Percentiles rank a stretch among this genome's conserved stretches.
phyloP scores from a whole-genome alignment of 2,113 vertebrate genomes.

The Austrofundulus limnaeus region DNA sequence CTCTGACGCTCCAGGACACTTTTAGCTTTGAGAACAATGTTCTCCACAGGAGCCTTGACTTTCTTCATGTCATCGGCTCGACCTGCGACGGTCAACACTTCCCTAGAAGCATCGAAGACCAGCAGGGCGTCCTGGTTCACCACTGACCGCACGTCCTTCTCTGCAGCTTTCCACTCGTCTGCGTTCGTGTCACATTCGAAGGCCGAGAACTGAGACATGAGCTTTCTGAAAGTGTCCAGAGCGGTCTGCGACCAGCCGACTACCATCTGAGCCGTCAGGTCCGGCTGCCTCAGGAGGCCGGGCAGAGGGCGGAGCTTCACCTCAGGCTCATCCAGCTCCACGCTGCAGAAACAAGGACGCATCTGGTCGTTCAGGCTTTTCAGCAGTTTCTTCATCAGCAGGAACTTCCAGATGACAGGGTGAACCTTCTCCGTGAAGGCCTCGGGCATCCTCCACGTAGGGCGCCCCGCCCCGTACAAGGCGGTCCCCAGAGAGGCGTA shows the following conservation, averaged over 20 bases:
- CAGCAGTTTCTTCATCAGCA: constrained; percentile 64
- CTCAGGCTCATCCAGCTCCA: constrained; percentile 55
- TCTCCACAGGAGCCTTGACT: constrained; percentile 61
- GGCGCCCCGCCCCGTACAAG: constrained; percentile 82
- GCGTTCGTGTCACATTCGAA: constrained; percentile 14
- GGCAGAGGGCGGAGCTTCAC: constrained; percentile 78
- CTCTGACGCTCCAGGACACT: constrained; percentile 71
- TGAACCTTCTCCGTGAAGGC: constrained; percentile 76
- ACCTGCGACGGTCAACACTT: constrained; percentile 76
- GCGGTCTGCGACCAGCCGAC: constrained; percentile 75
- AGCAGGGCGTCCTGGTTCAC: constrained; percentile 58
- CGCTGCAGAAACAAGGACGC: constrained; percentile 73
- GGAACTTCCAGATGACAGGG: constrained; percentile 75
- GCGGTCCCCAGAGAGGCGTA: constrained; percentile 76
- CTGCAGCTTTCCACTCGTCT: constrained; percentile 75
- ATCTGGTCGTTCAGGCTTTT: constrained; percentile 76
- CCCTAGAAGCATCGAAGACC: constrained; percentile 40
- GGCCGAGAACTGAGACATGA: constrained; percentile 74
- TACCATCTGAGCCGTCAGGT: constrained; percentile 41
- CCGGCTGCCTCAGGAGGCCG: constrained; percentile 70
- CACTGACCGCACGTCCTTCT: constrained; percentile 46
- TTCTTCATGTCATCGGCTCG: constrained; percentile 64
- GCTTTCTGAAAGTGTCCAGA: constrained; percentile 53
- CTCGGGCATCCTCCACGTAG: constrained; percentile 79
- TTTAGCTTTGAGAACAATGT: constrained; percentile 46